These are phyloP conservation scores for Turritopsis dohrnii DNA, from an alignment of 30 jellyfish, hydroid and myxozoan genomes.

Conservation along the genomic window DNA sequence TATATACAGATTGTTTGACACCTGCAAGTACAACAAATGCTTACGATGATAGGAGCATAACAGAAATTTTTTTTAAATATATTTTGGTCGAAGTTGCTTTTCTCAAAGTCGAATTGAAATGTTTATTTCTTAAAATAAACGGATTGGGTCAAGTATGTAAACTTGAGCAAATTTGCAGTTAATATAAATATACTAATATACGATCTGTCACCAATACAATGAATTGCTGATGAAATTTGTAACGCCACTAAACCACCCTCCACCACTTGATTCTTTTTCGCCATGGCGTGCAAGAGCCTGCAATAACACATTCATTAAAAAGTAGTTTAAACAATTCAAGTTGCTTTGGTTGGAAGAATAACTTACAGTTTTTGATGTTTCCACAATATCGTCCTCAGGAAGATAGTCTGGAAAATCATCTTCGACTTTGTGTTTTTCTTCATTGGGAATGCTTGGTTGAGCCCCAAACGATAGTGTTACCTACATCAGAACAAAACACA, in stretches of 20 bases:
- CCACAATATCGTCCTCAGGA: constrained; percentile 67
- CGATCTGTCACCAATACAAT: constrained; percentile 58
- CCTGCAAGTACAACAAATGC: neutral
- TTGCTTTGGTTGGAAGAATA: neutral
- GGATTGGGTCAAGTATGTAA: neutral
- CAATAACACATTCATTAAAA: neutral
- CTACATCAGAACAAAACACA: constrained; percentile 18
- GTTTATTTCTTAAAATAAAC: neutral
- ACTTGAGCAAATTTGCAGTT: neutral
- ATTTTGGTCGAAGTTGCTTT: neutral
- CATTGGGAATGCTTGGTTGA: constrained; percentile 39
- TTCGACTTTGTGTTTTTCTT: constrained; percentile 24
- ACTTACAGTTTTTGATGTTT: constrained; percentile 42
- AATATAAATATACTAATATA: neutral
- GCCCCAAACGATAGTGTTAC: constrained; percentile 63
- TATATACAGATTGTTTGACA: neutral
- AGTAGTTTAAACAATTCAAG: neutral
- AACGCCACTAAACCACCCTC: constrained; percentile 91
- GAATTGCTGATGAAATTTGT: constrained; percentile 60
- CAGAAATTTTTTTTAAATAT: no score
- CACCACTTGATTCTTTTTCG: constrained; percentile 28
- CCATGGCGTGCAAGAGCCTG: constrained; percentile 33
- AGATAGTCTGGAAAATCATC: constrained; percentile 65
- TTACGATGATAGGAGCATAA: neutral
- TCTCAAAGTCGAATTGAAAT: neutral